phyloP scores from a whole-genome alignment of 2,888 invertebrate genomes.

The Andrena bucephala region DNA sequence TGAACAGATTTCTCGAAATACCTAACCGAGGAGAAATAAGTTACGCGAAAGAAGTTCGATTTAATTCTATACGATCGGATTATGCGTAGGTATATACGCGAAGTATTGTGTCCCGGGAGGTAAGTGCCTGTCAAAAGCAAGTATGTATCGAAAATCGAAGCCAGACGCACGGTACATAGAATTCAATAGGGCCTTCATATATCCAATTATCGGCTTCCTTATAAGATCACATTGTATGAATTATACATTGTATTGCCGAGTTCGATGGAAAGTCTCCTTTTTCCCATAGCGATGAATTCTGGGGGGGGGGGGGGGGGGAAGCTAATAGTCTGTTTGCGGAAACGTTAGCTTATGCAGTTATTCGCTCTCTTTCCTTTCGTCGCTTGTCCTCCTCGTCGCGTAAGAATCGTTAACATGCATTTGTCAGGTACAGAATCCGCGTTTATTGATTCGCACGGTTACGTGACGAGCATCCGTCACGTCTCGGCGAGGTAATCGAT shows the following conservation, averaged over 20 bases:
- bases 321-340: conserved; percentile 7
- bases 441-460: conserved; percentile 52
- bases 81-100: conserved; percentile 42
- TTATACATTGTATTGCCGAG: conserved; percentile 67
- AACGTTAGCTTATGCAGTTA: background rate
- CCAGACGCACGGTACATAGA: conserved; percentile 73
- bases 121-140: conserved; percentile 75
- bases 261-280: conserved; percentile 43
- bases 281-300: background rate
- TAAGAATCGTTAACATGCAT: conserved; percentile 32
- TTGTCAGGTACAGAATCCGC: conserved; percentile 31
- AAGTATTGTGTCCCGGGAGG: conserved; percentile 60
- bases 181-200: conserved; percentile 72
- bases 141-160: conserved; percentile 81
- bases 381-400: background rate
- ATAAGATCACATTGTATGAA: conserved; percentile 71
- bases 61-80: conserved; percentile 42
- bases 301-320: background rate
- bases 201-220: conserved; percentile 78
- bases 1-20: background rate
- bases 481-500: conserved; percentile 49
- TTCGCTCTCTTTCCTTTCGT: background rate
- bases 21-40: background rate
- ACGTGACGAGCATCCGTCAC: conserved; percentile 39
- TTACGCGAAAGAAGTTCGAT: conserved; percentile 24